Conservation (phyloP, 2,888 invertebrate species). For the Platycheirus rosarum region DNA sequence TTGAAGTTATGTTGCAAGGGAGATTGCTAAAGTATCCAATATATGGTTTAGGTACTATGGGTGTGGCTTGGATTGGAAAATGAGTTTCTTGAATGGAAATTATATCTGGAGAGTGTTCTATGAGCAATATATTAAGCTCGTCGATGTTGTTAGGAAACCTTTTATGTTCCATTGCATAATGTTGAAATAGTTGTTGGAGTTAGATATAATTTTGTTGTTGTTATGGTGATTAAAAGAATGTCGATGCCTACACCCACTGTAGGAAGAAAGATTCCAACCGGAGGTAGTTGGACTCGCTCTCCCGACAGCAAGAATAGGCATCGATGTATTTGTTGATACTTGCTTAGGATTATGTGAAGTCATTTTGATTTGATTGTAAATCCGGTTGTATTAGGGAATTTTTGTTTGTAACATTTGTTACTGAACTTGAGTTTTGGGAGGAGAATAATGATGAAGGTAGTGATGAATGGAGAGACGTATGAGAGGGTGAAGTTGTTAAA, state of each 20-base stretch:
- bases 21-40: constrained; percentile 10
- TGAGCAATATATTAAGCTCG: constrained; percentile 3
- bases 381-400: neutral
- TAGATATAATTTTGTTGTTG: neutral
- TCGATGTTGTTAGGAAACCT: constrained; percentile 10
- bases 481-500: neutral
- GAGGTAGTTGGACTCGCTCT: neutral
- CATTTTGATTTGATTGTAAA: neutral
- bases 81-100: constrained; percentile 10
- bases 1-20: neutral
- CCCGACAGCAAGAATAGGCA: neutral
- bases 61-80: neutral
- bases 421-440: neutral
- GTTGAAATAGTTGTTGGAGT: neutral
- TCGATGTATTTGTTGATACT: neutral
- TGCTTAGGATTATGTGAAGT: neutral
- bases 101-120: constrained; percentile 1
- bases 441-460: neutral
- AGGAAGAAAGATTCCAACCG: constrained; percentile 1
- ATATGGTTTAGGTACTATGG: constrained; percentile 10
- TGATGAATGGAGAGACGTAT: too few species aligned
- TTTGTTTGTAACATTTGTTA: neutral
- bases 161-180: constrained; percentile 15
- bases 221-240: constrained; percentile 6
- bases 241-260: constrained; percentile 11